Percentiles rank a stretch among this genome's conserved stretches.
Conservation (phyloP, 2,797 vertebrate genomes). For the Cygnus olor region DNA sequence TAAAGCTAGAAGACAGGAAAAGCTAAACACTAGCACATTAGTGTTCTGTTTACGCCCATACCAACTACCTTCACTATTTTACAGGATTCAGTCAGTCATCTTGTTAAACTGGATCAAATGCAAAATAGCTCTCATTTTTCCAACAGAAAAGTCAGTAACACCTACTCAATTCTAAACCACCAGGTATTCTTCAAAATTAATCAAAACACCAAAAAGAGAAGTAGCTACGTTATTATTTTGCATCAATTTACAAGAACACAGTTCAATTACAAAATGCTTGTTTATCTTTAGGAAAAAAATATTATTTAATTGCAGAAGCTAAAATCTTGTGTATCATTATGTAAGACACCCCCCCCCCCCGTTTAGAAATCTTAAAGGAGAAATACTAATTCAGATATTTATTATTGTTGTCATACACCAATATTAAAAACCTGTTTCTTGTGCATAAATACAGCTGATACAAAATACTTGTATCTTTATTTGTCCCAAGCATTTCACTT, state of each 20-base stretch:
- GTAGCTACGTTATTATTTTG: not conserved
- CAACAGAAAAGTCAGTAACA: constrained; percentile 13
- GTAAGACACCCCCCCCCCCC: not conserved
- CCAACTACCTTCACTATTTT: constrained; percentile 60
- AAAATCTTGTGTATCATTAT: constrained; percentile 9
- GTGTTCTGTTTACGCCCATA: constrained; percentile 50
- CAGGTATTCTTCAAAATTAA: constrained; percentile 33
- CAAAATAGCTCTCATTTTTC: constrained; percentile 60
- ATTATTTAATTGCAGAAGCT: not conserved
- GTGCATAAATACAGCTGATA: not conserved
- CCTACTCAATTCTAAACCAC: constrained; percentile 25
- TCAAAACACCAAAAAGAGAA: not conserved
- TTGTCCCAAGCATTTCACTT: constrained; percentile 15
- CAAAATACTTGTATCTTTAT: not conserved
- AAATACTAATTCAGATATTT: constrained; percentile 10
- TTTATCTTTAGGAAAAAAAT: not conserved
- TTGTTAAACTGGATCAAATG: constrained; percentile 64
- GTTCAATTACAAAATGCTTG: not conserved
- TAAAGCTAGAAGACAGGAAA: constrained; percentile 41
- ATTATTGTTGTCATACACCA: not conserved
- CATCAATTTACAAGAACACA: not conserved
- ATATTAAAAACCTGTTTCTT: not conserved
- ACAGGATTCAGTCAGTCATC: constrained; percentile 53
- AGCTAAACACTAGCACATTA: constrained; percentile 46
- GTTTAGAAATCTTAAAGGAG: constrained; percentile 33